Evolutionary conservation across 64 coral and sea anemone genomes (phyloP).

Genomic region (Astreopora myriophthalma): DNA sequence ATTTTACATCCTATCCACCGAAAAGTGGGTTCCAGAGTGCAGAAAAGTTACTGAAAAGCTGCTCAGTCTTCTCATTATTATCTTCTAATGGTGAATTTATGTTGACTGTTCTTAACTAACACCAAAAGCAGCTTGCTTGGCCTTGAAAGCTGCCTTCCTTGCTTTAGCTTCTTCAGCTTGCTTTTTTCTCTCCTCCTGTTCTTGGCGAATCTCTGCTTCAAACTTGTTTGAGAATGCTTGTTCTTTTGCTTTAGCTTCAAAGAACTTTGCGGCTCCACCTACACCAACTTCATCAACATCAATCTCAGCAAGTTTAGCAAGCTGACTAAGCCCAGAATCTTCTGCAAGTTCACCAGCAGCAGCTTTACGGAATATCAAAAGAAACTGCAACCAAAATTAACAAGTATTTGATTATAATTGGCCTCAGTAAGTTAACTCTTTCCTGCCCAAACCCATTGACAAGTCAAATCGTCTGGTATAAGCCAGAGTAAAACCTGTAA

Average conservation of each 20-base stretch:
- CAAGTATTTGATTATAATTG: neutral
- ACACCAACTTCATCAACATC: slow-evolving; percentile 95
- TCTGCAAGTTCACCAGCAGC: slow-evolving; percentile 85
- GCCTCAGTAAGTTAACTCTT: no score
- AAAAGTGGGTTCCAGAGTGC: neutral
- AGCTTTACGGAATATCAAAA: slow-evolving; percentile 97
- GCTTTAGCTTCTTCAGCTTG: slow-evolving; percentile 80
- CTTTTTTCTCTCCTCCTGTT: slow-evolving; percentile 91
- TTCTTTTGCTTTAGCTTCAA: slow-evolving; percentile 95
- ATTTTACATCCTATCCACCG: neutral
- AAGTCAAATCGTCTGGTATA: no score
- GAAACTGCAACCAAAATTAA: slow-evolving; percentile 70
- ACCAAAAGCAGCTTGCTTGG: slow-evolving; percentile 93
- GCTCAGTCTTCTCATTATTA: neutral
- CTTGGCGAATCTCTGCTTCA: slow-evolving; percentile 93
- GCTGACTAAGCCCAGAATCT: slow-evolving; percentile 84
- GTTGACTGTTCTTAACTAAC: neutral
- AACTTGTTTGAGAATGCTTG: slow-evolving; percentile 65
- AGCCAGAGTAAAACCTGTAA: no score
- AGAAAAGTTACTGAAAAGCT: neutral
- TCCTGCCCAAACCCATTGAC: no score
- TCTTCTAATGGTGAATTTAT: neutral
- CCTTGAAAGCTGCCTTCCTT: slow-evolving; percentile 88
- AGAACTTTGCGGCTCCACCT: slow-evolving; percentile 86
- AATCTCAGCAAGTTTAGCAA: slow-evolving; percentile 86